phyloP scores from a whole-genome alignment of 2,797 vertebrate genomes.

The Gadopsis bispinosus region DNA sequence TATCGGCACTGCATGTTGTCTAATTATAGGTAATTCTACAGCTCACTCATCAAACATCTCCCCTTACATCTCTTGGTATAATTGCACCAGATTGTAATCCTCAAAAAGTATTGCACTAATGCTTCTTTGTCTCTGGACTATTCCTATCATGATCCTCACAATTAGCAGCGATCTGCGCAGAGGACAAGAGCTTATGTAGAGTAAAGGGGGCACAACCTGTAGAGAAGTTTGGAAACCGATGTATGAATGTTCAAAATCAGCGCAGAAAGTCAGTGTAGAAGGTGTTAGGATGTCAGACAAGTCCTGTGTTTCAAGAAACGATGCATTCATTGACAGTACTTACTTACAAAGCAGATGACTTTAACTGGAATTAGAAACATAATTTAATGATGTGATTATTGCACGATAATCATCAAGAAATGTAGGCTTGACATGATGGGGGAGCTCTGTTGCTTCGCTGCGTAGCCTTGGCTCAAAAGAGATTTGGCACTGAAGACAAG shows the following conservation, averaged over 20 bases:
- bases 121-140: slow-evolving; percentile 19
- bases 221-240: slow-evolving; percentile 8
- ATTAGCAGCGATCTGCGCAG: slow-evolving; percentile 24
- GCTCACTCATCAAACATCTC: slow-evolving; percentile 23
- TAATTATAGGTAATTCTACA: slow-evolving; percentile 24
- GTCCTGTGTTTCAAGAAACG: not conserved
- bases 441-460: slow-evolving; percentile 16
- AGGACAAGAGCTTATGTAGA: slow-evolving; percentile 16
- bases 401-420: slow-evolving; percentile 26
- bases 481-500: slow-evolving; percentile 21
- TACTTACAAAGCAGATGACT: not conserved
- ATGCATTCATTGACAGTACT: not conserved
- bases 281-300: not conserved
- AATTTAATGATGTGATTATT: slow-evolving; percentile 1
- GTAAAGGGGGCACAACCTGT: not conserved
- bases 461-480: slow-evolving; percentile 25
- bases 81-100: slow-evolving; percentile 11
- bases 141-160: slow-evolving; percentile 11
- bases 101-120: not conserved
- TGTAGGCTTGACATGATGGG: not conserved
- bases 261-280: slow-evolving; percentile 3
- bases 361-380: not conserved
- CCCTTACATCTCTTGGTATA: slow-evolving; percentile 21
- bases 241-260: not conserved
- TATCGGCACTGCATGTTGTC: slow-evolving; percentile 36